A percentile compares a stretch with the other conserved stretches of the same genome.
phyloP scores from a whole-genome alignment of 2,113 vertebrate species.

The Anthoscopus minutus region DNA sequence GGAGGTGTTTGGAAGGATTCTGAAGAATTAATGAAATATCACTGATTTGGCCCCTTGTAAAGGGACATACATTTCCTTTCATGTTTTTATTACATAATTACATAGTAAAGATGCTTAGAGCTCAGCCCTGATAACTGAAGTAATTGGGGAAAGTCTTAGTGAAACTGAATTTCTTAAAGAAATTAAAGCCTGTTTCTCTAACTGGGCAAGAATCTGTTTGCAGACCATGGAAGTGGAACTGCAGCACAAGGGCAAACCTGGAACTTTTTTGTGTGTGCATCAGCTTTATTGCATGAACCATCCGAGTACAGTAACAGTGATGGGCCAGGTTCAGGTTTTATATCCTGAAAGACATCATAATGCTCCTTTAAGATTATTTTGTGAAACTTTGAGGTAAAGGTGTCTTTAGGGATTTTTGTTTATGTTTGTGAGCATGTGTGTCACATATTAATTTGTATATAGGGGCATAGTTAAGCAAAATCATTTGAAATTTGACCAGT shows the following conservation, averaged over 20 bases:
- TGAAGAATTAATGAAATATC: not conserved
- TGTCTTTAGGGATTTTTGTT: not conserved
- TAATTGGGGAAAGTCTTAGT: not conserved
- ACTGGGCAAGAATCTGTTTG: not conserved
- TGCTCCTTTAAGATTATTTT: not conserved
- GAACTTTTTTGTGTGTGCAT: not conserved
- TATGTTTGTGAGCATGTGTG: not conserved
- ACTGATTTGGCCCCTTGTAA: not conserved
- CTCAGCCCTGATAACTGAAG: not conserved
- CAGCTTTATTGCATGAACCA: not conserved
- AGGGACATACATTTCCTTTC: not conserved
- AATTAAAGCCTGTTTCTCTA: not conserved
- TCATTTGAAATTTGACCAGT: not conserved
- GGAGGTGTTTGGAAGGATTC: not conserved
- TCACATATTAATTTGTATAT: not conserved
- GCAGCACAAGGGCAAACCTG: not conserved
- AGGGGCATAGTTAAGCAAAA: not conserved
- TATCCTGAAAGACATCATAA: not conserved
- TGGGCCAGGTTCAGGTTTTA: not conserved
- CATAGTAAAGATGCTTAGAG: not conserved
- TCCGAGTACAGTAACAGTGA: not conserved
- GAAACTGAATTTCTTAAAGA: not conserved
- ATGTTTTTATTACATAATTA: not conserved
- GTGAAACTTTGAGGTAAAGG: not conserved
- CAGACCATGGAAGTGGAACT: not conserved